Conservation (phyloP, 1,140 invertebrate species). For the Drosophila quadrilineata region DNA sequence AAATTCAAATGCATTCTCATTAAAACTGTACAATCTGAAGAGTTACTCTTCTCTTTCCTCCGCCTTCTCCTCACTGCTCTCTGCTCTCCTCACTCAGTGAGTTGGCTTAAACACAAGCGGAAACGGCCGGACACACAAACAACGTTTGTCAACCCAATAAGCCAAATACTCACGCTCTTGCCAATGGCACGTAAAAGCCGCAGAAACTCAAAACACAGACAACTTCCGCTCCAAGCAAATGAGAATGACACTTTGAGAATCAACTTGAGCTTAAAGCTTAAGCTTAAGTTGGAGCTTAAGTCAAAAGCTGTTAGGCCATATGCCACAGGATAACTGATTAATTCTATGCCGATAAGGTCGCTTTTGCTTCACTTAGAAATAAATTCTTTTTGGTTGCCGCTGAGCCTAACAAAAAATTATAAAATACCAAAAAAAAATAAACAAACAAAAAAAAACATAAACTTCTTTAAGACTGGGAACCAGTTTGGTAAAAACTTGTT, state of each 20-base stretch:
- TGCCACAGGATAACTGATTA: constrained; percentile 28
- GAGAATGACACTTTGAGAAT: constrained; percentile 1
- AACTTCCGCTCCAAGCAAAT: constrained; percentile 44
- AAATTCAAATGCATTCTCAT: background rate
- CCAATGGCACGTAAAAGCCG: constrained; percentile 48
- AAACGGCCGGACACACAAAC: constrained; percentile 32
- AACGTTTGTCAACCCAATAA: constrained; percentile 41
- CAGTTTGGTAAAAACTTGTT: constrained; percentile 64
- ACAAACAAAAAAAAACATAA: constrained; percentile 10
- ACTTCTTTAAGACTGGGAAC: constrained; percentile 35
- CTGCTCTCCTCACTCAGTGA: constrained; percentile 53
- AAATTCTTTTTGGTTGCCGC: constrained; percentile 53
- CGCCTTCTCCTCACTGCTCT: constrained; percentile 11
- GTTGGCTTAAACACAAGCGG: constrained; percentile 30
- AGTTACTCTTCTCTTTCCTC: background rate
- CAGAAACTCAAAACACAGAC: constrained; percentile 14
- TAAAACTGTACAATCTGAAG: background rate
- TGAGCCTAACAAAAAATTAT: constrained; percentile 33
- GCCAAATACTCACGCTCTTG: constrained; percentile 43
- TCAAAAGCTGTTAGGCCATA: background rate
- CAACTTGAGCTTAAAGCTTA: constrained; percentile 21
- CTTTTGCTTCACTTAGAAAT: constrained; percentile 69
- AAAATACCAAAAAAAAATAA: background rate
- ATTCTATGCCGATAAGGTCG: constrained; percentile 49
- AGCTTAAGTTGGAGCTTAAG: background rate